Percentiles rank a stretch among this genome's conserved stretches.
These are phyloP conservation scores for Aegithalos caudatus DNA, from an alignment of 2,113 vertebrate genomes.

Conservation along the genomic window DNA sequence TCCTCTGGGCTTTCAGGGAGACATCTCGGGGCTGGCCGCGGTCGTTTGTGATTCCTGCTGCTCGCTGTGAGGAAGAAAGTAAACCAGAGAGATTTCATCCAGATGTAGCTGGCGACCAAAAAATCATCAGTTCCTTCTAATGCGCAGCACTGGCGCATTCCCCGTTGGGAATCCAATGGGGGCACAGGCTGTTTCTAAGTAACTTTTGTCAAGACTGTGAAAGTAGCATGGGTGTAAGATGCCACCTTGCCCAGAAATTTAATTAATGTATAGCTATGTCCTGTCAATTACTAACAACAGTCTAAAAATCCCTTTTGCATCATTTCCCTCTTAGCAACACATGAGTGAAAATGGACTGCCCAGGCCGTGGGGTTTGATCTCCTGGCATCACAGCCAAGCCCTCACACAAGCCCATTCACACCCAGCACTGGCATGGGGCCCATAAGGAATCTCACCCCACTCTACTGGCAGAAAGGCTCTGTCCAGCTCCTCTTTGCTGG, in stretches of 20 bases:
- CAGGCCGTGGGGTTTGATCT: neutral
- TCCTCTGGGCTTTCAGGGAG: neutral
- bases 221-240: neutral
- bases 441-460: rapidly evolving
- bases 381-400: neutral
- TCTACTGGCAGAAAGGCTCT: neutral
- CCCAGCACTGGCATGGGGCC: rapidly evolving
- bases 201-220: neutral
- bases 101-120: rapidly evolving
- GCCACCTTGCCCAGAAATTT: neutral
- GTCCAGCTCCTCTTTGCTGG: neutral
- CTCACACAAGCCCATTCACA: neutral
- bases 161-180: rapidly evolving
- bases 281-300: neutral
- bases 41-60: neutral
- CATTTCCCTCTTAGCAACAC: neutral
- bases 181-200: neutral
- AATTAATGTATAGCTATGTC: neutral
- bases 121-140: neutral
- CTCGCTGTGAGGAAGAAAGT: neutral
- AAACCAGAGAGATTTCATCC: neutral
- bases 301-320: neutral
- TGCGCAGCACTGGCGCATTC: neutral
- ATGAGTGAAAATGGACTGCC: neutral
- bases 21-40: neutral